Evolutionary conservation across 2,797 vertebrate species (phyloP).

Genomic region (Parambassis ranga): DNA sequence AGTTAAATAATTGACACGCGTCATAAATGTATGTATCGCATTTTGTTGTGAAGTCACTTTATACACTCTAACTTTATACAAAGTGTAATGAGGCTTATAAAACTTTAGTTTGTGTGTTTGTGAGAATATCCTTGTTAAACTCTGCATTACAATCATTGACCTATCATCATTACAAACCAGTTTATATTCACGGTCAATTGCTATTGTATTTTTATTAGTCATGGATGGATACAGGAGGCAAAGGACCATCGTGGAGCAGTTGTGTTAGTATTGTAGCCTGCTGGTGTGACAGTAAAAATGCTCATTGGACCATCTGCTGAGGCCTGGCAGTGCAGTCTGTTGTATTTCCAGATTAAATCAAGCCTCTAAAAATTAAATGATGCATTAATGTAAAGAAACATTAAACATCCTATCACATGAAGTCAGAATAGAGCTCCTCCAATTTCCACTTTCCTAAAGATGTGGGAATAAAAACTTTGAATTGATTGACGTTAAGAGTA

Average conservation of each 20-base stretch:
- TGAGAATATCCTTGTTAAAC: neutral
- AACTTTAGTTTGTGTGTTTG: neutral
- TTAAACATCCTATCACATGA: too few relatives aligned
- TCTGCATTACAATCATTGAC: neutral
- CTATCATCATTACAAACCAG: neutral
- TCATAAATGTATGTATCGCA: too few relatives aligned
- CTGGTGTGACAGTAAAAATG: neutral
- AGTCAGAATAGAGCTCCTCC: too few relatives aligned
- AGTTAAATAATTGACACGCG: too few relatives aligned
- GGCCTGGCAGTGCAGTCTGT: neutral
- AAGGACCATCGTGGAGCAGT: neutral
- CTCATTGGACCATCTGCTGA: neutral
- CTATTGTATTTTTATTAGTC: too few relatives aligned
- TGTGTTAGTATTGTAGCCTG: neutral
- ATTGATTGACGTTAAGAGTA: too few relatives aligned
- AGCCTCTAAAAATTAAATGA: neutral
- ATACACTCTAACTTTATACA: neutral
- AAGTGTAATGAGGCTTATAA: neutral
- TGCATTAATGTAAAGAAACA: neutral
- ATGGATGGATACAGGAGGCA: neutral
- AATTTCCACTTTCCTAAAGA: too few relatives aligned
- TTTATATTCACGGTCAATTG: neutral
- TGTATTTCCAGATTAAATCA: neutral
- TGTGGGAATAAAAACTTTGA: too few relatives aligned
- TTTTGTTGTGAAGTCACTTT: slow-evolving; percentile 7